Evolutionary conservation across 2,888 invertebrate genomes (phyloP), one percentile per base, ranked within the genome.

Genomic region (Leucophenga montana): DNA sequence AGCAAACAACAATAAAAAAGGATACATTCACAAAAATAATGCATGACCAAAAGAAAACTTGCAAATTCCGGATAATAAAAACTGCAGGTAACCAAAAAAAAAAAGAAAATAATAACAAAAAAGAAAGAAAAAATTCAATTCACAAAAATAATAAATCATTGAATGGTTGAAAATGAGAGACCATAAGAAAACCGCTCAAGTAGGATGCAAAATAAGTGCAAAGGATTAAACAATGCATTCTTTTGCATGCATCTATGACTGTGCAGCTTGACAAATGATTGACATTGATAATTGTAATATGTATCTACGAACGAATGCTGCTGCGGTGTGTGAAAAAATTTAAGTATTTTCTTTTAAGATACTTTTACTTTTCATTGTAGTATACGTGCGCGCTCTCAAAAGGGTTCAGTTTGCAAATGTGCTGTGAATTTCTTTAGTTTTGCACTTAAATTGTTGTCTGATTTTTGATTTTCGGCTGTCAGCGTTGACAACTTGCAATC

Each of bases 121-220:
- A 67, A 54, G 13, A 57, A 31, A 54, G n/a, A 54, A 53, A 27
- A 57, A 31, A 57, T 18, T 20, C 11, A 22, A 22, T 18, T n/a
- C 31, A 64, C n/a, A 64, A 64, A 18, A 64, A 64, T 48, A 64
- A 64, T 64, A 64, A 64, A 64, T 64, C 62, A 48, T 33, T 46
- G 57, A 59, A 71, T 71, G 57, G 64, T 69, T 68, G 68, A 67
- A 53, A 53, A 46, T 4, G 44, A 46, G 0, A 20, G 27, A 22
- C 11, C 18, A 16, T 67, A 20, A 67, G 59, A 18, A 69, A 71
- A 67, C 64, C 70, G 73, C 73, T 69, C 67, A 59, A 70, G 67
- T 54, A 66, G 44, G 69, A 81, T 82, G 85, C 78, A 82, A 83
- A 84, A 78, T 73, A 73, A 79, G 78, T 78, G 78, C 84, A 77